phyloP scores from a whole-genome alignment of 1,140 invertebrate species.

The Pinna nobilis region DNA sequence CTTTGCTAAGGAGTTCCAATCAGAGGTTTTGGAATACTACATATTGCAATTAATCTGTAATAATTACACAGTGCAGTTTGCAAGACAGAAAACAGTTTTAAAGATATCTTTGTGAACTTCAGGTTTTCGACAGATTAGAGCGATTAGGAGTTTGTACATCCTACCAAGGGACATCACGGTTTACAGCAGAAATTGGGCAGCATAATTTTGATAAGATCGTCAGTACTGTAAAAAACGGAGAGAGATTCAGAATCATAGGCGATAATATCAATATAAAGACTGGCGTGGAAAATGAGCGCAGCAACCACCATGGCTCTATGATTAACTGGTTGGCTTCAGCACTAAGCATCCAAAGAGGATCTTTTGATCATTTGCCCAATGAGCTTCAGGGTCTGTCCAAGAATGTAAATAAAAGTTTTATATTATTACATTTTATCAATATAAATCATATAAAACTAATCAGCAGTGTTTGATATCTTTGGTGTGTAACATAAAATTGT shows the following conservation, averaged over 20 bases:
- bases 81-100: neutral
- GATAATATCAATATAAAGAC: conserved; percentile 3
- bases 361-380: neutral
- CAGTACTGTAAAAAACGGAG: neutral
- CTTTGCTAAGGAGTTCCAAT: neutral
- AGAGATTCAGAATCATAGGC: conserved; percentile 2
- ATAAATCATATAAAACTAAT: neutral
- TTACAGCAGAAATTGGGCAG: conserved; percentile 8
- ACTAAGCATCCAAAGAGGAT: neutral
- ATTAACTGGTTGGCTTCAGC: conserved; percentile 4
- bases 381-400: neutral
- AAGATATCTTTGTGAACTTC: neutral
- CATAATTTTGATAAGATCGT: neutral
- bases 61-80: neutral
- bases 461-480: neutral
- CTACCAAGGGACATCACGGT: neutral
- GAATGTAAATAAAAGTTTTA: neutral
- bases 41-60: neutral
- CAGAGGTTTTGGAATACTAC: neutral
- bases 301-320: neutral
- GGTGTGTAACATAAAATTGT: neutral
- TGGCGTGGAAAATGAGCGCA: neutral
- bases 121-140: neutral
- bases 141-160: neutral
- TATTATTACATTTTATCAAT: too few relatives aligned